phyloP scores from a whole-genome alignment of 1,140 invertebrate species.

The Hylaeus anthracinus region DNA sequence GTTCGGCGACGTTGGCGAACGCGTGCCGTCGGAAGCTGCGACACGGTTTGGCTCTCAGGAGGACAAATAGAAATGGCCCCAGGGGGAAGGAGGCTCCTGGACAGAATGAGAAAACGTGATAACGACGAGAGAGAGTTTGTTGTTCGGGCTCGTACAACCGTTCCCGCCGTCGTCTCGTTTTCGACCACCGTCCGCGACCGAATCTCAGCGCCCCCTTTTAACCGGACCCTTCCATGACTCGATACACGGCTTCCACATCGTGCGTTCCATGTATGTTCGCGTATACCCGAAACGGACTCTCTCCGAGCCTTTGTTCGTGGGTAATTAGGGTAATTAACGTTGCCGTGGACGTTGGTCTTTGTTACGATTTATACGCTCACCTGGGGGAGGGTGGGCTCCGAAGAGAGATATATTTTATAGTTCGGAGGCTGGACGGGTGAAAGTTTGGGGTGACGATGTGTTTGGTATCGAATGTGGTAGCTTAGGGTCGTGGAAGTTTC shows the following conservation, averaged over 20 bases:
- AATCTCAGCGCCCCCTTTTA: slow-evolving; percentile 22
- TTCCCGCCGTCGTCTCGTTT: slow-evolving; percentile 23
- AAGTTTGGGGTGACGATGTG: background rate
- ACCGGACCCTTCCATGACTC: slow-evolving; percentile 1
- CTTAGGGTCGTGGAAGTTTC: background rate
- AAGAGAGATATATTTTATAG: background rate
- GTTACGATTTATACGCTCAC: slow-evolving; percentile 28
- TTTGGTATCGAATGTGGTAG: background rate
- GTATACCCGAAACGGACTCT: background rate
- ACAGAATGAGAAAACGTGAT: slow-evolving; percentile 67
- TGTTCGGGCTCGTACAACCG: slow-evolving; percentile 51
- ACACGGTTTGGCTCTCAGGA: slow-evolving; percentile 79
- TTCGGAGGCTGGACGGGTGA: too few relatives aligned
- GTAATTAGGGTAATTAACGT: slow-evolving; percentile 47
- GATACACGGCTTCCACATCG: background rate
- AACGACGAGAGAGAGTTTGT: slow-evolving; percentile 73
- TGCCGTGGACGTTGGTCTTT: slow-evolving; percentile 22
- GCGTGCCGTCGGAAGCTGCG: slow-evolving; percentile 74
- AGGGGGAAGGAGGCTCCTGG: slow-evolving; percentile 50
- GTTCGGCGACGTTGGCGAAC: slow-evolving; percentile 64
- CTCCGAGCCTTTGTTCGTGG: slow-evolving; percentile 20
- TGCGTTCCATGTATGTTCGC: background rate
- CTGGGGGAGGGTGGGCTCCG: background rate
- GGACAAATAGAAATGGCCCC: slow-evolving; percentile 78
- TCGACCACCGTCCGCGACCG: slow-evolving; percentile 21